Evolutionary conservation across 2,797 vertebrate species (phyloP).

Genomic region (Fundulus diaphanus): DNA sequence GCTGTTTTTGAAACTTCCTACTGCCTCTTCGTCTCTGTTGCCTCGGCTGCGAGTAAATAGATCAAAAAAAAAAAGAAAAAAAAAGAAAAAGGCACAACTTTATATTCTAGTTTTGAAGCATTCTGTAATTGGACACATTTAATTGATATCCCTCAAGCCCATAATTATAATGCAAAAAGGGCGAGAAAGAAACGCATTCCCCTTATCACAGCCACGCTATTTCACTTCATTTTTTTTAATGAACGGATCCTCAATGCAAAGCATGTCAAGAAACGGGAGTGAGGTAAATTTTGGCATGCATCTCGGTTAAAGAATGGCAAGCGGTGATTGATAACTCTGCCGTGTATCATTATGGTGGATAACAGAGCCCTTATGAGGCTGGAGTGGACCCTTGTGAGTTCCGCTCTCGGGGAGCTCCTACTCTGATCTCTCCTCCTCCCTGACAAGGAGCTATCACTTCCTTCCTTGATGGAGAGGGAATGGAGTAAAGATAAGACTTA

Average conservation of each 20-base stretch:
- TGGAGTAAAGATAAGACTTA: constrained; percentile 61
- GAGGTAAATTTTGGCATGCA: constrained; percentile 50
- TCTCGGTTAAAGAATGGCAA: constrained; percentile 45
- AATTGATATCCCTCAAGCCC: constrained; percentile 80
- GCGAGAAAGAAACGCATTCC: constrained; percentile 42
- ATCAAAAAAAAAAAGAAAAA: constrained; percentile 71
- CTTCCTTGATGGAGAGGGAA: constrained; percentile 69
- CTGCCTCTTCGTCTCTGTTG: constrained; percentile 70
- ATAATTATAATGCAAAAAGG: constrained; percentile 71
- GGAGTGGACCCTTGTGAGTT: constrained; percentile 73
- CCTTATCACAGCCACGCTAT: constrained; percentile 46
- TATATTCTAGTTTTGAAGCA: constrained; percentile 78
- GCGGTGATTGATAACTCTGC: constrained; percentile 68
- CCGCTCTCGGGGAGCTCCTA: constrained; percentile 60
- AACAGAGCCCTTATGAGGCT: constrained; percentile 70
- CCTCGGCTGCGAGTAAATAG: constrained; percentile 77
- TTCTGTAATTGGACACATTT: constrained; percentile 80
- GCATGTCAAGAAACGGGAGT: constrained; percentile 35
- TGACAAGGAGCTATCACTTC: constrained; percentile 79
- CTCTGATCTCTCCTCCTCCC: constrained; percentile 76
- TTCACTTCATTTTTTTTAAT: constrained; percentile 52
- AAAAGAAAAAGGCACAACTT: constrained; percentile 72
- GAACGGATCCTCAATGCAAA: constrained; percentile 58
- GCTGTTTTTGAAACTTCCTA: constrained; percentile 81
- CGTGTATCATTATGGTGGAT: constrained; percentile 61